A percentile compares a stretch with the other conserved stretches of the same genome.
phyloP scores from a whole-genome alignment of 1,140 invertebrate genomes.

The Ips typographus region DNA sequence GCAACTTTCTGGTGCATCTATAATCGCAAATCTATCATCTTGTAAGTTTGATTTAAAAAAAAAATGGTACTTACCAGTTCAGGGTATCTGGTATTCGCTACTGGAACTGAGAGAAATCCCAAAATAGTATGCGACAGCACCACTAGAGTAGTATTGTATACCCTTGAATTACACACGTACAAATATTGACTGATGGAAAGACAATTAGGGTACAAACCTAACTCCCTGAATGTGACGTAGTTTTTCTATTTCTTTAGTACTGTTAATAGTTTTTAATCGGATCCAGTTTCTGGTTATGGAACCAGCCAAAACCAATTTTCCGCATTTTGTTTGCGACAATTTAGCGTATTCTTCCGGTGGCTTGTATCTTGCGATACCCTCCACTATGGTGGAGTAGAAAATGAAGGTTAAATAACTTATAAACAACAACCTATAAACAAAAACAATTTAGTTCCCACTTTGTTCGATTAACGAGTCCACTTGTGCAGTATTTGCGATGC shows the following conservation, averaged over 20 bases:
- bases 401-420: constrained; percentile 28
- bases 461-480: too few species aligned
- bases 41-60: constrained; percentile 1
- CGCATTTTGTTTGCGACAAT: background rate
- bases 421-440: constrained; percentile 33
- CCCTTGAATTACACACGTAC: constrained; percentile 12
- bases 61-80: constrained; percentile 36
- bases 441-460: background rate
- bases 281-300: constrained; percentile 38
- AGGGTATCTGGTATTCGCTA: constrained; percentile 35
- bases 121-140: constrained; percentile 37
- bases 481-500: too few species aligned
- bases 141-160: constrained; percentile 38
- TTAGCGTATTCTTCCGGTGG: constrained; percentile 14
- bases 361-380: constrained; percentile 21
- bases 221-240: constrained; percentile 40
- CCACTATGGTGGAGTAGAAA: constrained; percentile 18
- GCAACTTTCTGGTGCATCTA: constrained; percentile 28
- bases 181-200: too few species aligned
- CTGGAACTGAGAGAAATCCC: constrained; percentile 18
- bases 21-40: constrained; percentile 19
- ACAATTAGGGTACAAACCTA: constrained; percentile 1
- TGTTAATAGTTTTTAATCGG: constrained; percentile 32
- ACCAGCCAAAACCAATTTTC: constrained; percentile 29
- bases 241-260: constrained; percentile 31